Conservation (phyloP, 2,113 vertebrate species). For the Ascaphus truei region DNA sequence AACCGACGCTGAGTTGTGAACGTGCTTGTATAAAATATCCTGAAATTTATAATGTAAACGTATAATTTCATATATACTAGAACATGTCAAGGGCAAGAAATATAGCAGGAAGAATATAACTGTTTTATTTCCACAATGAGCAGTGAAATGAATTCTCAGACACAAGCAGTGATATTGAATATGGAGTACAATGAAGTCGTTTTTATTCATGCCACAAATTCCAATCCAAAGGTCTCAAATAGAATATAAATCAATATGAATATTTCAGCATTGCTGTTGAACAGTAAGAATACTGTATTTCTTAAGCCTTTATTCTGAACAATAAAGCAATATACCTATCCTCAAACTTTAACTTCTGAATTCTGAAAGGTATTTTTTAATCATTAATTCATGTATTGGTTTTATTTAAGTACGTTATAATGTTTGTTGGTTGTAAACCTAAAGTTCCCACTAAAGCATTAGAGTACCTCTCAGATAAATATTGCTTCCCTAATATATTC, state of each 20-base stretch:
- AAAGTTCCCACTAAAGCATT: too few relatives aligned
- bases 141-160: slow-evolving; percentile 20
- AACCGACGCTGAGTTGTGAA: not conserved
- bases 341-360: too few relatives aligned
- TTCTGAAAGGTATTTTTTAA: too few relatives aligned
- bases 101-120: not conserved
- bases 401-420: too few relatives aligned
- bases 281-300: too few relatives aligned
- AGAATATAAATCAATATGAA: slow-evolving; percentile 2
- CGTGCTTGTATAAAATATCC: not conserved
- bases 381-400: too few relatives aligned
- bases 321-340: too few relatives aligned
- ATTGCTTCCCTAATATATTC: too few relatives aligned
- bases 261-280: not conserved
- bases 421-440: too few relatives aligned
- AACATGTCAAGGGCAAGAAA: not conserved
- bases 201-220: not conserved
- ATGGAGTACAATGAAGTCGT: not conserved
- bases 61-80: not conserved
- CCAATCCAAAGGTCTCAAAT: not conserved
- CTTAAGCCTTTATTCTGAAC: too few relatives aligned
- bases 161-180: not conserved
- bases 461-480: too few relatives aligned
- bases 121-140: not conserved
- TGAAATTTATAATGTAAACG: slow-evolving; percentile 5